These are phyloP conservation scores for Oostethus manadensis DNA, from an alignment of 2,113 vertebrate genomes.

Conservation along the genomic window DNA sequence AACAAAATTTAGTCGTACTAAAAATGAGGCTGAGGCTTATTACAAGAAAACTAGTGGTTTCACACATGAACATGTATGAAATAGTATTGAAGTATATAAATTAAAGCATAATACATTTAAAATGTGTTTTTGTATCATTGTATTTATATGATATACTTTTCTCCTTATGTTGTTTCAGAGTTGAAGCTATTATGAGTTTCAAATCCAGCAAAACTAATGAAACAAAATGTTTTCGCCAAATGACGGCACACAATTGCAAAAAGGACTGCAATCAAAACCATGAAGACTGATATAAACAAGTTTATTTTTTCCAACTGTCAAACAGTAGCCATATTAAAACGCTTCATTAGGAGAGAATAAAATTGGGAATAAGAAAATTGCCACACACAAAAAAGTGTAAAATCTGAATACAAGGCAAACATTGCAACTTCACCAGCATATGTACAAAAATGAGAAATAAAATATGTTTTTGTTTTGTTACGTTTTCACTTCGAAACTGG, in stretches of 20 bases:
- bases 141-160: too few relatives aligned
- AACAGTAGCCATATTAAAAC: constrained; percentile 52
- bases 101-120: too few relatives aligned
- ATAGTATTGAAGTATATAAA: too few relatives aligned
- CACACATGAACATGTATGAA: too few relatives aligned
- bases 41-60: not conserved
- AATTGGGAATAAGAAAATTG: constrained; percentile 53
- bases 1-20: too few relatives aligned
- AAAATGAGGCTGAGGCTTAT: not conserved
- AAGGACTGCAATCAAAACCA: not conserved
- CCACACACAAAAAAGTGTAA: constrained; percentile 41
- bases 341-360: constrained; percentile 41
- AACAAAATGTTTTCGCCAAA: not conserved
- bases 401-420: constrained; percentile 44
- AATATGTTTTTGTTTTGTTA: constrained; percentile 12
- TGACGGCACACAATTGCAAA: not conserved
- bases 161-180: too few relatives aligned
- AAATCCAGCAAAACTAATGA: not conserved
- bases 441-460: constrained; percentile 25
- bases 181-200: not conserved
- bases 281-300: constrained; percentile 30
- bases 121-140: too few relatives aligned
- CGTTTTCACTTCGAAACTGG: constrained; percentile 11
- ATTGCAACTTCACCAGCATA: constrained; percentile 19
- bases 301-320: constrained; percentile 60